Evolutionary conservation across 2,113 vertebrate species (phyloP).

Genomic region (Thunnus maccoyii): DNA sequence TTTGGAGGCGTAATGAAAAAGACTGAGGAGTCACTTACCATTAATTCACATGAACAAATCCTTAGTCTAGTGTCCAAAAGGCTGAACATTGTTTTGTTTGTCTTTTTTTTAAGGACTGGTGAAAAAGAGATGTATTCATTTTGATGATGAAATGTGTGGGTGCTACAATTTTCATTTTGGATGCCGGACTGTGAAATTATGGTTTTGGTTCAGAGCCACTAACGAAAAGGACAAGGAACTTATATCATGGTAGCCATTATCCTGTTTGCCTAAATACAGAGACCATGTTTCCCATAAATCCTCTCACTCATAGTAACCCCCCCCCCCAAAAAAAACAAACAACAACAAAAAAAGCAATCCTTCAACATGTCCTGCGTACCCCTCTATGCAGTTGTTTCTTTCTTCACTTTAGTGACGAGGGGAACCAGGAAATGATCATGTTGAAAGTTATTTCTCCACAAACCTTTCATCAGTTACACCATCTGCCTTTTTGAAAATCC

Average conservation of each 20-base stretch:
- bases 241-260: not conserved
- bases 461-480: not conserved
- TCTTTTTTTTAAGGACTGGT: not conserved
- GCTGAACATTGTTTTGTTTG: not conserved
- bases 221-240: constrained; percentile 14
- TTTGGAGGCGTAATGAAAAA: not conserved
- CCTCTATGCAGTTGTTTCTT: not conserved
- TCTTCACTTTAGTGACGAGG: not conserved
- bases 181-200: constrained; percentile 29
- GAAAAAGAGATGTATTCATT: constrained; percentile 19
- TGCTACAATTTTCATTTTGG: constrained; percentile 23
- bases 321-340: not conserved
- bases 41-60: not conserved
- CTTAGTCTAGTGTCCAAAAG: not conserved
- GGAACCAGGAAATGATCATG: not conserved
- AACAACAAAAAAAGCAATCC: not conserved
- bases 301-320: not conserved
- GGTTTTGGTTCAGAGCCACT: constrained; percentile 37
- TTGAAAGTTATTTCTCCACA: not conserved
- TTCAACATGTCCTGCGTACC: not conserved
- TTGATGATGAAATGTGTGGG: constrained; percentile 33
- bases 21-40: not conserved
- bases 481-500: not conserved
- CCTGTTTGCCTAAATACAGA: not conserved
- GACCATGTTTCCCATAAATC: constrained; percentile 7